Conservation (phyloP, 37 sponge, comb jelly and placozoan genomes). For the Diacarnus erythraeanus region DNA sequence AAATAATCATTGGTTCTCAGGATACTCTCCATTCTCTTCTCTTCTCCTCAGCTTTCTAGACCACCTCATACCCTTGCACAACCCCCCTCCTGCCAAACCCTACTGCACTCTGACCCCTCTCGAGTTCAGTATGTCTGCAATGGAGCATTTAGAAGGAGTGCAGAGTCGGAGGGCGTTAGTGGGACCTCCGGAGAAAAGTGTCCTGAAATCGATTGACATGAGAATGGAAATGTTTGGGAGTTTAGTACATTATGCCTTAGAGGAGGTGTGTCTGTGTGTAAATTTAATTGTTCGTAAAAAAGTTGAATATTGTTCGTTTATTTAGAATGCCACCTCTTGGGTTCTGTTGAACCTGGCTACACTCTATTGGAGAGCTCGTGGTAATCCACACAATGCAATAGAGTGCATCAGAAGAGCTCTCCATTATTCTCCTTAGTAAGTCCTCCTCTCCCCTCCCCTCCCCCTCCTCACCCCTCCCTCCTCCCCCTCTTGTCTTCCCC, state of each 20-base stretch:
- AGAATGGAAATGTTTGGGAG: slow-evolving; percentile 64
- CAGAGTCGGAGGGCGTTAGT: slow-evolving; percentile 21
- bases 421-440: slow-evolving; percentile 74
- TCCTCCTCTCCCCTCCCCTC: too few relatives aligned
- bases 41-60: slow-evolving; percentile 1
- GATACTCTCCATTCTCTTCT: neutral
- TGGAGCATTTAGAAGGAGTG: slow-evolving; percentile 73
- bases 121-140: slow-evolving; percentile 48
- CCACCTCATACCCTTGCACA: slow-evolving; percentile 3
- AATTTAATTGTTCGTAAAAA: too few relatives aligned
- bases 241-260: slow-evolving; percentile 49
- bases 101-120: slow-evolving; percentile 44
- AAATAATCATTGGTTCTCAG: neutral
- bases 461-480: too few relatives aligned
- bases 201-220: slow-evolving; percentile 18
- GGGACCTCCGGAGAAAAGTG: slow-evolving; percentile 41
- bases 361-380: slow-evolving; percentile 87
- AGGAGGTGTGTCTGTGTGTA: slow-evolving; percentile 61
- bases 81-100: slow-evolving; percentile 43
- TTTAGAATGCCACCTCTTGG: slow-evolving; percentile 81
- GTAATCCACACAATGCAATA: slow-evolving; percentile 60
- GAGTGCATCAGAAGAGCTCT: slow-evolving; percentile 79
- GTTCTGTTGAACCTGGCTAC: slow-evolving; percentile 75
- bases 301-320: neutral
- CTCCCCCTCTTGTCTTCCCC: too few relatives aligned